Evolutionary conservation across 1,140 invertebrate species (phyloP).

Genomic region (Hycleus phaleratus): DNA sequence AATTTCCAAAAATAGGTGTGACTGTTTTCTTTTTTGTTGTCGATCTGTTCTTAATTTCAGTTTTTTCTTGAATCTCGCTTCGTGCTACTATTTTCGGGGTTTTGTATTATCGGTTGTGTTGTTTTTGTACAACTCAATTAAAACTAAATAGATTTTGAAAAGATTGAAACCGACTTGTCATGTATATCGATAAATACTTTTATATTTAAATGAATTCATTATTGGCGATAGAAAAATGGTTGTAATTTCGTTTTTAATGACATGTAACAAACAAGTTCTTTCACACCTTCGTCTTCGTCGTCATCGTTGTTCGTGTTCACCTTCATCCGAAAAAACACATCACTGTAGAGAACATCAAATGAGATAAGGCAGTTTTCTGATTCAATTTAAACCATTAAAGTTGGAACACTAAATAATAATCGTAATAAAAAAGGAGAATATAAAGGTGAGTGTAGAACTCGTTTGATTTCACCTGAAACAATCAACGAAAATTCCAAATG

Average conservation of each 20-base stretch:
- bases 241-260: constrained; percentile 28
- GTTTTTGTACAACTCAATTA: constrained; percentile 23
- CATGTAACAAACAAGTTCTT: constrained; percentile 29
- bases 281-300: constrained; percentile 23
- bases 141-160: constrained; percentile 3
- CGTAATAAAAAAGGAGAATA: too few species aligned
- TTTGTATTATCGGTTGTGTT: constrained; percentile 11
- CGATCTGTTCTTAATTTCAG: too few species aligned
- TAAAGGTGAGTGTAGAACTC: not conserved
- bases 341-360: not conserved
- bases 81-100: too few species aligned
- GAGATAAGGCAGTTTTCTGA: constrained; percentile 10
- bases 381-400: constrained; percentile 12
- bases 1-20: too few species aligned
- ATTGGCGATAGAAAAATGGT: constrained; percentile 30
- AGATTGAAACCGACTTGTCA: constrained; percentile 14
- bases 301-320: too few species aligned
- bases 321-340: too few species aligned
- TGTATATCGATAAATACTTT: constrained; percentile 30
- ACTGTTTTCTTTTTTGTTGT: too few species aligned
- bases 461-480: constrained; percentile 5
- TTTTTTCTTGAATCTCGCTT: too few species aligned
- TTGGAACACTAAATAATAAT: constrained; percentile 1
- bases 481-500: constrained; percentile 7
- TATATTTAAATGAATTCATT: constrained; percentile 34